A percentile compares a stretch with the other conserved stretches of the same genome.
Conservation (phyloP, 2,113 vertebrate genomes). For the Tragelaphus buxtoni region DNA sequence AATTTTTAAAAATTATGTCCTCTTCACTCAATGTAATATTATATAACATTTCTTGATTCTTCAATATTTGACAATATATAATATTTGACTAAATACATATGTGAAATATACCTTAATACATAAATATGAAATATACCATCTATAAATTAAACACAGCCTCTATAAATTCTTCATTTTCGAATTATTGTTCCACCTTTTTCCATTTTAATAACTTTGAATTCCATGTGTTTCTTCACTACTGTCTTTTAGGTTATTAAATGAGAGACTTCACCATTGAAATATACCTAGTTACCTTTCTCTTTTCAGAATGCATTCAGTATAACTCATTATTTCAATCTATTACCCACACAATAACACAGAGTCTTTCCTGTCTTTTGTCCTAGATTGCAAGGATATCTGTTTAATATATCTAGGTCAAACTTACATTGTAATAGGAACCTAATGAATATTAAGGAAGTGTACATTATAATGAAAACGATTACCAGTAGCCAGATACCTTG, state of each 20-base stretch:
- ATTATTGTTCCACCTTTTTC: not conserved
- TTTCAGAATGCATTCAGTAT: slow-evolving; percentile 9
- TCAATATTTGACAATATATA: not conserved
- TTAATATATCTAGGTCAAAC: slow-evolving; percentile 15
- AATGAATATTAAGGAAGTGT: not conserved
- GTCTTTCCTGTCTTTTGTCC: not conserved
- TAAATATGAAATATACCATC: not conserved
- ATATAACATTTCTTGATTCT: not conserved
- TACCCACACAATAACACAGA: not conserved
- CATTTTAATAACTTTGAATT: not conserved
- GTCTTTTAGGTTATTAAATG: not conserved
- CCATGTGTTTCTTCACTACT: not conserved
- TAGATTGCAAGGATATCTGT: not conserved
- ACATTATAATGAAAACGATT: not conserved
- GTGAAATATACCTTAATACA: not conserved
- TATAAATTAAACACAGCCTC: not conserved
- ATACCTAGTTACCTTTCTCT: not conserved
- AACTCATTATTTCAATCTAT: slow-evolving; percentile 37
- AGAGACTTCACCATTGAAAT: not conserved
- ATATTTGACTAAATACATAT: not conserved
- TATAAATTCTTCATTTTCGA: not conserved
- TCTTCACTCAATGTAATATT: not conserved
- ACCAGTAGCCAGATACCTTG: not conserved
- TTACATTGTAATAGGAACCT: not conserved
- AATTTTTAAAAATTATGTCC: not conserved